Conservation (phyloP, 1,140 invertebrate genomes). For the Euwallacea similis region DNA sequence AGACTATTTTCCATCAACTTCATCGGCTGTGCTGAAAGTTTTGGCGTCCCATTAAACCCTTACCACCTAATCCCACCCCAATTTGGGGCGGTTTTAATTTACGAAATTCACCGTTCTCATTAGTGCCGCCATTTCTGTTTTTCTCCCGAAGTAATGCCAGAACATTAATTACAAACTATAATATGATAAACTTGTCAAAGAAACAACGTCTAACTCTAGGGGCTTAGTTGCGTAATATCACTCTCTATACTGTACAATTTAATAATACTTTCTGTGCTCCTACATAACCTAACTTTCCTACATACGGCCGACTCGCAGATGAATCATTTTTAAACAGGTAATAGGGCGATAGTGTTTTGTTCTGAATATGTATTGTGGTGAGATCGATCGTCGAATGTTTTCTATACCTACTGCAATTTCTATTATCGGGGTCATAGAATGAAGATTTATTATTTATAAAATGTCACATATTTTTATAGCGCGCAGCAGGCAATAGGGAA, state of each 20-base stretch:
- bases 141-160: slow-evolving; percentile 50
- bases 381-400: no score
- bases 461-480: background rate
- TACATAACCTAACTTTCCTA: no score
- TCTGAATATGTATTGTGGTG: no score
- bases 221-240: slow-evolving; percentile 38
- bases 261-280: no score
- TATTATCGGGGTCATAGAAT: no score
- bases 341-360: no score
- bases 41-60: background rate
- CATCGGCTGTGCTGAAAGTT: background rate
- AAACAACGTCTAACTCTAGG: slow-evolving; percentile 45
- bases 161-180: slow-evolving; percentile 52
- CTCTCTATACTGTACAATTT: slow-evolving; percentile 14
- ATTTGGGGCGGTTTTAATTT: background rate
- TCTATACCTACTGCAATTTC: no score
- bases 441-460: no score
- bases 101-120: slow-evolving; percentile 28
- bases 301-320: no score
- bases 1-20: no score
- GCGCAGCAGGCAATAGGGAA: background rate
- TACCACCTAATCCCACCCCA: background rate
- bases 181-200: slow-evolving; percentile 47
- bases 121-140: slow-evolving; percentile 19
- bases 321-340: no score